Percentiles rank a stretch among this genome's conserved stretches.
These are phyloP conservation scores for Bos javanicus DNA, from an alignment of 2,113 vertebrate species.

Conservation along the genomic window DNA sequence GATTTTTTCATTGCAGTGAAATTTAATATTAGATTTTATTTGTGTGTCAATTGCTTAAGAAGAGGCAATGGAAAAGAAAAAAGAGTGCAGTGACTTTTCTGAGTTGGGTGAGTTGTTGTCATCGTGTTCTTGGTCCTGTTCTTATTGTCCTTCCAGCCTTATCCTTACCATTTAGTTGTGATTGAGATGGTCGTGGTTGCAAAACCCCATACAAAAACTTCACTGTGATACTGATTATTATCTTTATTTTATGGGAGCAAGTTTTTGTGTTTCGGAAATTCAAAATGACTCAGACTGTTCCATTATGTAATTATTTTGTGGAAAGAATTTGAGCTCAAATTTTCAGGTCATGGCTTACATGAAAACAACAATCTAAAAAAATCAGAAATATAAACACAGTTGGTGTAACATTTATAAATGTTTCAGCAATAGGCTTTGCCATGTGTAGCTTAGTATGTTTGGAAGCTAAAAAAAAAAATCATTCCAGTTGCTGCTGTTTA, in stretches of 20 bases:
- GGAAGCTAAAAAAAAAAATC: constrained; percentile 8
- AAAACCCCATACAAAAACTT: background rate
- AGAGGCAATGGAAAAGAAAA: background rate
- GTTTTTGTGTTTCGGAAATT: constrained; percentile 56
- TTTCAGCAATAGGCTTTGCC: constrained; percentile 54
- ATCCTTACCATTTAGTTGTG: background rate
- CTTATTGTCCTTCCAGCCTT: background rate
- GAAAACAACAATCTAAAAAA: constrained; percentile 52
- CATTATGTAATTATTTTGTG: constrained; percentile 63
- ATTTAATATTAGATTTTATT: background rate
- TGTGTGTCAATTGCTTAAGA: background rate
- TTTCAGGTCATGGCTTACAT: constrained; percentile 53
- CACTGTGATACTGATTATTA: background rate
- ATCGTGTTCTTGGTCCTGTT: background rate
- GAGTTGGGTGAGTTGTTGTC: background rate
- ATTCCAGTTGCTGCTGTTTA: constrained; percentile 58
- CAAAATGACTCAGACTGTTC: constrained; percentile 55
- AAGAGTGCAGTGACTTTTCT: background rate
- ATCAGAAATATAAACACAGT: constrained; percentile 68
- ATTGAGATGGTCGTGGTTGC: background rate
- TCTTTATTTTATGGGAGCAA: constrained; percentile 39
- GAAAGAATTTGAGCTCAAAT: constrained; percentile 67
- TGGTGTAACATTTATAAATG: constrained; percentile 53
- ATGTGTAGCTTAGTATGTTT: constrained; percentile 56
- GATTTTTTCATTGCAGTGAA: background rate